These are phyloP conservation scores for Galago senegalensis DNA, from an alignment of 2,797 vertebrate genomes.

Conservation along the genomic window DNA sequence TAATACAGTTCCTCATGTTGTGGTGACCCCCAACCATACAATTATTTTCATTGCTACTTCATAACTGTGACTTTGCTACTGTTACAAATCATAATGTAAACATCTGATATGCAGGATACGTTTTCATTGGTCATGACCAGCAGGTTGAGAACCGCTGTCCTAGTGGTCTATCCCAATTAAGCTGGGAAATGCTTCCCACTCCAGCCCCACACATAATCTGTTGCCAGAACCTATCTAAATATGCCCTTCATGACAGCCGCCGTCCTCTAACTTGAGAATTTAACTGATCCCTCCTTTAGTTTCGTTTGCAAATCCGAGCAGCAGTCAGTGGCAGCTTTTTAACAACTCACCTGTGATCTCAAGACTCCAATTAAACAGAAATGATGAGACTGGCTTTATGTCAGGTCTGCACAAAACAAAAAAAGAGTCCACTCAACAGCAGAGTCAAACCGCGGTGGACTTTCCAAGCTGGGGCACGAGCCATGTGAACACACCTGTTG, in stretches of 20 bases:
- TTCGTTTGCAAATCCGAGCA: rapidly evolving
- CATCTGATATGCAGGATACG: too few relatives aligned
- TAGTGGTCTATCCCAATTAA: rapidly evolving
- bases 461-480: rapidly evolving
- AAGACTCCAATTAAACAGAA: not conserved
- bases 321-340: rapidly evolving
- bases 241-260: rapidly evolving
- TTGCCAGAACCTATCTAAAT: not conserved
- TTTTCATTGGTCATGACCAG: too few relatives aligned
- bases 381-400: not conserved
- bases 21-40: too few relatives aligned
- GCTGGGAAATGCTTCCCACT: not conserved
- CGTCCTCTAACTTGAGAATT: rapidly evolving
- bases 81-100: too few relatives aligned
- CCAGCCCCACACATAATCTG: not conserved
- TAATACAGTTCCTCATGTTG: too few relatives aligned
- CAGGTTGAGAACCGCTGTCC: too few relatives aligned
- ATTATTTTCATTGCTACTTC: too few relatives aligned
- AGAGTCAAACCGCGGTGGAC: rapidly evolving
- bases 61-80: too few relatives aligned
- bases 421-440: not conserved
- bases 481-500: rapidly evolving
- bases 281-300: rapidly evolving
- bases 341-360: not conserved
- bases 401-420: not conserved